These are phyloP conservation scores for Syncerus caffer DNA, from an alignment of 2,797 vertebrate species.

Conservation along the genomic window DNA sequence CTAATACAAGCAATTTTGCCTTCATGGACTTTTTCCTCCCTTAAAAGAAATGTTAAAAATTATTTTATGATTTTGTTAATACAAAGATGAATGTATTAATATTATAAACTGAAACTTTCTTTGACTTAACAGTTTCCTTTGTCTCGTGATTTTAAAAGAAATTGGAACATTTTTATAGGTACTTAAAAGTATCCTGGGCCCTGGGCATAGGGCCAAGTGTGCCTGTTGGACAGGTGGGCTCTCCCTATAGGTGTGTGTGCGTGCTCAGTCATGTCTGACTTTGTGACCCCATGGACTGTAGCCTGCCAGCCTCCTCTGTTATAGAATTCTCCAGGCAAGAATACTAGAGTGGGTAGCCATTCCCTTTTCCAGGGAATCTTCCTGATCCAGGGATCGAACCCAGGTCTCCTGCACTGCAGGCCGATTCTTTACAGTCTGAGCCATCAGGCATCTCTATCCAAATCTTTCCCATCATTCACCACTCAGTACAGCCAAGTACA, in stretches of 20 bases:
- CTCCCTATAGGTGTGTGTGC: background rate
- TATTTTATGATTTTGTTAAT: background rate
- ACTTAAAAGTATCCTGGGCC: background rate
- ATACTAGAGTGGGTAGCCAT: background rate
- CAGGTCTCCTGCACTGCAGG: background rate
- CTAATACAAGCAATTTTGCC: background rate
- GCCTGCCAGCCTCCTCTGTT: background rate
- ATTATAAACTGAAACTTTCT: background rate
- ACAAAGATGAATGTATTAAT: background rate
- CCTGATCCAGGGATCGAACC: background rate
- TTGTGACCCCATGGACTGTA: background rate
- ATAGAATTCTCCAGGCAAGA: background rate
- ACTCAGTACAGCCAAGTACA: background rate
- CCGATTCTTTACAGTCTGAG: background rate
- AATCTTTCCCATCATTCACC: background rate
- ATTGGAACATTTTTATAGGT: background rate
- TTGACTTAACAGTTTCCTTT: background rate
- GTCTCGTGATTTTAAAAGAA: constrained; percentile 19
- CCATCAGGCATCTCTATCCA: background rate
- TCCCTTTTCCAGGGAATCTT: background rate
- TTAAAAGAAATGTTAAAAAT: background rate
- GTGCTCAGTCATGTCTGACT: background rate
- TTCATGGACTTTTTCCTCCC: background rate
- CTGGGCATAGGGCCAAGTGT: background rate
- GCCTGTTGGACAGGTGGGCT: background rate